Percentiles rank a stretch among this genome's conserved stretches.
phyloP scores from a whole-genome alignment of 1,140 invertebrate genomes.

The Meloidogyne floridensis region DNA sequence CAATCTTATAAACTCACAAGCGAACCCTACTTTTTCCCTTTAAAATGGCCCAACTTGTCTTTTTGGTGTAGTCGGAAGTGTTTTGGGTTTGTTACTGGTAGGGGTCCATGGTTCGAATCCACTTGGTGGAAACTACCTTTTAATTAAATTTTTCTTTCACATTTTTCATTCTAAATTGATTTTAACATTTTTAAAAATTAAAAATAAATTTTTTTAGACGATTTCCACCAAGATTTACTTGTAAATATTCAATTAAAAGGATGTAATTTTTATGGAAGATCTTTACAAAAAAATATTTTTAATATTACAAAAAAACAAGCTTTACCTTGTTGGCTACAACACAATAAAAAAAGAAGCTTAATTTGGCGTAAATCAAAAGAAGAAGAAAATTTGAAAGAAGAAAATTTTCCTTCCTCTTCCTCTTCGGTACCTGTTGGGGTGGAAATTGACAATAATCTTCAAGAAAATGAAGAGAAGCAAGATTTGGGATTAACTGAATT shows the following conservation, averaged over 20 bases:
- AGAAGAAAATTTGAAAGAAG: neutral
- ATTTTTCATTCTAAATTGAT: too few species aligned
- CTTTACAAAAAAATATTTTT: slow-evolving; percentile 18
- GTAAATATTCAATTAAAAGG: slow-evolving; percentile 16
- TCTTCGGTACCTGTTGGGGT: neutral
- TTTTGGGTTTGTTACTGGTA: too few species aligned
- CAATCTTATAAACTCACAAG: too few species aligned
- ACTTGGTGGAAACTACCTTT: too few species aligned
- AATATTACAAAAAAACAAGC: neutral
- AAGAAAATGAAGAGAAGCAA: neutral
- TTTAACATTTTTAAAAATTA: too few species aligned
- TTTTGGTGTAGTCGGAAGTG: too few species aligned
- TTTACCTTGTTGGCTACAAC: slow-evolving; percentile 27
- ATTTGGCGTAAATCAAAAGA: neutral
- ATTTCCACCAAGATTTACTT: neutral
- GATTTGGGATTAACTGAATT: slow-evolving; percentile 21
- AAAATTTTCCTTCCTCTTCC: neutral
- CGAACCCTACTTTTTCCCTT: too few species aligned
- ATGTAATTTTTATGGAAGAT: slow-evolving; percentile 18
- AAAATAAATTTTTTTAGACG: neutral
- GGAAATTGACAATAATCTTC: neutral
- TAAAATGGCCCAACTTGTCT: too few species aligned
- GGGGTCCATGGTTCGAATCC: too few species aligned
- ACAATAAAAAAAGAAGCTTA: neutral
- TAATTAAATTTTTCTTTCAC: too few species aligned